phyloP scores from a whole-genome alignment of 2,888 invertebrate genomes.

The Brenthis hecate region DNA sequence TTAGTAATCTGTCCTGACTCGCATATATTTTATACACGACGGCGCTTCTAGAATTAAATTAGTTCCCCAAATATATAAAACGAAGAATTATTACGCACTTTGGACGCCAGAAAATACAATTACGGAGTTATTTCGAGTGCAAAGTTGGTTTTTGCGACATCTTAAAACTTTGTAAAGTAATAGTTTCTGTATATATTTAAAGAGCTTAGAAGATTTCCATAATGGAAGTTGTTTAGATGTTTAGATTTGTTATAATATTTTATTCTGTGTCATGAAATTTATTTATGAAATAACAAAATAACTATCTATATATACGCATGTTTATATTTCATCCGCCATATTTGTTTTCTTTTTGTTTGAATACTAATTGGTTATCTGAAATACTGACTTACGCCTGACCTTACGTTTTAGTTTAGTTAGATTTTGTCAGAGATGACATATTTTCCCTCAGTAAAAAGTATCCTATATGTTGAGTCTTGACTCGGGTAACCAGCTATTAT shows the following conservation, averaged over 20 bases:
- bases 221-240: conserved; percentile 19
- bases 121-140: conserved; percentile 17
- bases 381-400: too few species aligned
- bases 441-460: too few species aligned
- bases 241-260: conserved; percentile 5
- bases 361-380: too few species aligned
- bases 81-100: conserved; percentile 28
- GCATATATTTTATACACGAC: conserved; percentile 1
- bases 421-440: too few species aligned
- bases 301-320: too few species aligned
- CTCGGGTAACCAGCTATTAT: too few species aligned
- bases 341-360: too few species aligned
- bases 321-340: too few species aligned
- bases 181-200: conserved; percentile 11
- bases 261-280: background rate
- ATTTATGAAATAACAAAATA: too few species aligned
- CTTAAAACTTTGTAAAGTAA: conserved; percentile 12
- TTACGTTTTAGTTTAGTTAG: too few species aligned
- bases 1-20: too few species aligned
- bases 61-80: conserved; percentile 17
- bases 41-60: conserved; percentile 19
- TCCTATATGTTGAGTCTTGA: too few species aligned
- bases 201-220: conserved; percentile 19
- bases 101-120: conserved; percentile 14
- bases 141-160: conserved; percentile 11